Conservation (phyloP, 2,888 invertebrate genomes). For the Listrodromus nycthemerus region DNA sequence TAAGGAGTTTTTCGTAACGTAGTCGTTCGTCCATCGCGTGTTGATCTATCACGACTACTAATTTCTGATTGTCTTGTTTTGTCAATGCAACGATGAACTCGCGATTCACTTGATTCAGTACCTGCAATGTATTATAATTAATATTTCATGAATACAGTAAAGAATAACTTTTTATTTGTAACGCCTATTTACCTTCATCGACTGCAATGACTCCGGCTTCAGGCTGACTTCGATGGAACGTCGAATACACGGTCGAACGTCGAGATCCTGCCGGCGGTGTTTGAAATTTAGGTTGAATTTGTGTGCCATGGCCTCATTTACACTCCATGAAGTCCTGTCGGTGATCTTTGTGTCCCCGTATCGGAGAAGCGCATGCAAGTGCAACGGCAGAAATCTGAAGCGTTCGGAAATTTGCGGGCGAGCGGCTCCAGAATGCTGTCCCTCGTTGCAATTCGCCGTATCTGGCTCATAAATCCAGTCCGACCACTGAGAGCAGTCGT, state of each 20-base stretch:
- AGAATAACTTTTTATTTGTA: background rate
- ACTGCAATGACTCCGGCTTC: slow-evolving; percentile 69
- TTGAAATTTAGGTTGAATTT: slow-evolving; percentile 32
- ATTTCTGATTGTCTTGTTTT: slow-evolving; percentile 83
- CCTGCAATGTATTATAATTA: slow-evolving; percentile 81
- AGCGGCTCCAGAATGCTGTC: background rate
- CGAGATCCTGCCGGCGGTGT: slow-evolving; percentile 62
- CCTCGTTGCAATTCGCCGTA: slow-evolving; percentile 8
- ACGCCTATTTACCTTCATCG: slow-evolving; percentile 71
- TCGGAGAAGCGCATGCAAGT: slow-evolving; percentile 64
- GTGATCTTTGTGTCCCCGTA: slow-evolving; percentile 56
- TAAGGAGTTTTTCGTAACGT: slow-evolving; percentile 88
- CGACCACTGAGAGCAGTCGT: slow-evolving; percentile 77
- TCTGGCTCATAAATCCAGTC: slow-evolving; percentile 72
- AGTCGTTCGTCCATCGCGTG: slow-evolving; percentile 95
- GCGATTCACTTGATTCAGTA: slow-evolving; percentile 91
- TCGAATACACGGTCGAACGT: slow-evolving; percentile 71
- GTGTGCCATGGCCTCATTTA: slow-evolving; percentile 14
- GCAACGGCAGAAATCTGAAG: slow-evolving; percentile 66
- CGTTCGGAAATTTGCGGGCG: slow-evolving; percentile 34
- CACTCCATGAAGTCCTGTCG: slow-evolving; percentile 35
- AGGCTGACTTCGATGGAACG: slow-evolving; percentile 73
- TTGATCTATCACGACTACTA: slow-evolving; percentile 92
- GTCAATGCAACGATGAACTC: slow-evolving; percentile 89
- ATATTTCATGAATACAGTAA: background rate